These are phyloP conservation scores for Ostrea edulis DNA, from an alignment of 1,140 invertebrate species.

Conservation along the genomic window DNA sequence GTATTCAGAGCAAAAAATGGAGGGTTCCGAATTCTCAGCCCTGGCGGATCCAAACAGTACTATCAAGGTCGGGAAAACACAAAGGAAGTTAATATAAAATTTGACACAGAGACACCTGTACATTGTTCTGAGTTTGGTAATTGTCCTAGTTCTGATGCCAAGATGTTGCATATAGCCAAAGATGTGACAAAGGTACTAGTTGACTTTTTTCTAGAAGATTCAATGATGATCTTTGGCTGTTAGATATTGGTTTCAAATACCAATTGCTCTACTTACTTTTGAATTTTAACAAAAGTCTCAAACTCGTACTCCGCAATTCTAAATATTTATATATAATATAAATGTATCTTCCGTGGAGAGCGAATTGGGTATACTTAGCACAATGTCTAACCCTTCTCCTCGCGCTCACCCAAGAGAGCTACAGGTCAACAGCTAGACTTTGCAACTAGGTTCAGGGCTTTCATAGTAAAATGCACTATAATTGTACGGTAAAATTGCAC, in stretches of 20 bases:
- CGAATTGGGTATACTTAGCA: too few species aligned
- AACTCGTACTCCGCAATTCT: not conserved
- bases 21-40: not conserved
- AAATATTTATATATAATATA: too few species aligned
- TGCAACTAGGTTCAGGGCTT: too few species aligned
- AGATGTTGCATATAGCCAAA: not conserved
- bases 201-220: not conserved
- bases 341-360: too few species aligned
- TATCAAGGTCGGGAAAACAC: not conserved
- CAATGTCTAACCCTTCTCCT: too few species aligned
- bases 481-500: too few species aligned
- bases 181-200: not conserved
- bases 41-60: not conserved
- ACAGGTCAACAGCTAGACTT: too few species aligned
- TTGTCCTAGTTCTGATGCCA: not conserved
- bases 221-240: too few species aligned
- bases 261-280: not conserved
- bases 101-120: not conserved
- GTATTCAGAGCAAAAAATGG: slow-evolving; percentile 18
- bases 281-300: too few species aligned
- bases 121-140: not conserved
- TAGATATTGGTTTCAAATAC: not conserved
- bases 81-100: not conserved
- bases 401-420: too few species aligned
- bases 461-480: too few species aligned